Evolutionary conservation across 2,113 vertebrate genomes (phyloP).

Genomic region (Pelobates fuscus): DNA sequence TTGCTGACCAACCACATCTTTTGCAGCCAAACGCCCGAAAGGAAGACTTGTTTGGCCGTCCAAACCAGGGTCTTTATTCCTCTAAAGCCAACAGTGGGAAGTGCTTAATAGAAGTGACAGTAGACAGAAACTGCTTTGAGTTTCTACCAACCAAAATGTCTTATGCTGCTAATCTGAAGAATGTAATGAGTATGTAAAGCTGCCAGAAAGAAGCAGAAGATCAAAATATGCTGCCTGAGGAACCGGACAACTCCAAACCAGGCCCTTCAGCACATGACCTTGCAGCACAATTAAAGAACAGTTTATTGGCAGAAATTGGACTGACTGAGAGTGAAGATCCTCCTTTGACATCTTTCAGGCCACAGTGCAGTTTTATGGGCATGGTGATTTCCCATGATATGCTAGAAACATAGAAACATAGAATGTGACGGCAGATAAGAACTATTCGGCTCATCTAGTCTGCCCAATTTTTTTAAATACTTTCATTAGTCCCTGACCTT

Average conservation of each 20-base stretch:
- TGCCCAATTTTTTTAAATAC: too few relatives aligned
- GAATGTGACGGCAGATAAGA: too few relatives aligned
- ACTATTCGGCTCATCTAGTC: too few relatives aligned
- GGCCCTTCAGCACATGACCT: conserved; percentile 95
- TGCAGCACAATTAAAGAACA: conserved; percentile 95
- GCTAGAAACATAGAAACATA: too few relatives aligned
- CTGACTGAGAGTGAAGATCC: conserved; percentile 97
- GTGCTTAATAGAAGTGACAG: conserved; percentile 85
- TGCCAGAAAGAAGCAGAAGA: conserved; percentile 82
- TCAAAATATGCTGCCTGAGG: conserved; percentile 78
- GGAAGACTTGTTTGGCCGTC: conserved; percentile 96
- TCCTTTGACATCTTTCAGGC: conserved; percentile 93
- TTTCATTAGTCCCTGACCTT: too few relatives aligned
- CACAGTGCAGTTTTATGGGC: conserved; percentile 98
- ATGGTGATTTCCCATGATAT: conserved; percentile 99
- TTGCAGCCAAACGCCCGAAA: conserved; percentile 98
- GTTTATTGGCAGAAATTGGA: conserved; percentile 93
- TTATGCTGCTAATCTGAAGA: conserved; percentile 96
- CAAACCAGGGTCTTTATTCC: conserved; percentile 95
- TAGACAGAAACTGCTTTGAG: conserved; percentile 98
- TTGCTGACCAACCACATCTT: conserved; percentile 96
- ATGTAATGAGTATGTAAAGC: conserved; percentile 96
- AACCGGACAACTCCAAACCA: conserved; percentile 83
- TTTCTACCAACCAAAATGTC: conserved; percentile 99
- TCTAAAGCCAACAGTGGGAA: conserved; percentile 90